Base-by-base conservation (phyloP, 1,140 invertebrate genomes). In the Drosophila hydei region DNA sequence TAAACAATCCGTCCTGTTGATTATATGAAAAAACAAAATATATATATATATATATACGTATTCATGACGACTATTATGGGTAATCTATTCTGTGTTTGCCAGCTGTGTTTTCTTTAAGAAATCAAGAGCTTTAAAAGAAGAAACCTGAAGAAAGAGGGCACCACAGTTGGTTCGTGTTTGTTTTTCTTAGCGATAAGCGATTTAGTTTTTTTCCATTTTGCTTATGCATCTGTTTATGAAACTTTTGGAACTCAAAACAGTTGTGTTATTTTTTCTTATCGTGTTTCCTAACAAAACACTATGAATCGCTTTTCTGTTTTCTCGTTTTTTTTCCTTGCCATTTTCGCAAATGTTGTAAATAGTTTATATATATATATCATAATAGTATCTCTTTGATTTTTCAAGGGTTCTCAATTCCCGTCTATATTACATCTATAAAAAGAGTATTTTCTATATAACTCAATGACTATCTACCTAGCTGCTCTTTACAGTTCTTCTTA, bases 1-100 rank as follows among this genome's bases (percentile, higher is more conserved):
- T 94, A 90, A 96, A 97, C 18, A 97, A 92, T 51, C 95, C 95
- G 92, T 96, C 95, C 83, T 88, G 42, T 19, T 8, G 14, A 52
- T 6, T 33, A 33, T n/a, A n/a, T n/a, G n/a, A 9, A 19, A 43
- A 21, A 18, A 1, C 12, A 30, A n/a, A 40, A 45, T 9, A 11
- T n/a, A 9, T 33, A 33, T 14, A 18, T 8, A 42, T n/a, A 8
- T 42, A 16, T 8, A 16, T 42, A 1, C 16, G 38, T 40, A 40
- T 16, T 6, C 38, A 16, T 5, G 4, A 6, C 38, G 38, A 16
- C 1, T n/a, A 40, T 16, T 40, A 11, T 6, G 30, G 2, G 2
- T 0, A 11, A 2, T 1, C 1, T 11, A 30, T 30, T 30, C 27
- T 30, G 27, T 8, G 7, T 9, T 9, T 6, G n/a, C n/a, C 38